phyloP scores from a whole-genome alignment of 2,113 vertebrate species.

The Dasypus novemcinctus region DNA sequence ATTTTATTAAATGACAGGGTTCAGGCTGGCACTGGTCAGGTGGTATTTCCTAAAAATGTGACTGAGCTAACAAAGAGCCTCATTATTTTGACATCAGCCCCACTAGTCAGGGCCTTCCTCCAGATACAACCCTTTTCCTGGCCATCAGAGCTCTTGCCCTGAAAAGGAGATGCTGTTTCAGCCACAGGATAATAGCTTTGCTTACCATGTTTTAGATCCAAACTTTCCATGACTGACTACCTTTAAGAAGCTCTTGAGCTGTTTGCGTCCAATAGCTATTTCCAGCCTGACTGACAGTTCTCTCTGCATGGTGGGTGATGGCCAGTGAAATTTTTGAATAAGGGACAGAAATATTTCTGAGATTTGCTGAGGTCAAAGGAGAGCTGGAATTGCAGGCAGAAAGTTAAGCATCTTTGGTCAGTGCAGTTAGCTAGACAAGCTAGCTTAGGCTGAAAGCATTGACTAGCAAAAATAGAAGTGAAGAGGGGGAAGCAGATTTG shows the following conservation, averaged over 20 bases:
- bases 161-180: background rate
- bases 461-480: background rate
- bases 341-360: background rate
- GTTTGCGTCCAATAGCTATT: background rate
- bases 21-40: slow-evolving; percentile 6
- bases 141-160: background rate
- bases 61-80: slow-evolving; percentile 50
- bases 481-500: too few relatives aligned
- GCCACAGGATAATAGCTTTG: background rate
- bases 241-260: background rate
- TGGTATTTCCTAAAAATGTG: slow-evolving; percentile 40
- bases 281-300: background rate
- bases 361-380: background rate
- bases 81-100: slow-evolving; percentile 20
- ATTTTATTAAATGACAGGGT: slow-evolving; percentile 64
- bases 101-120: background rate
- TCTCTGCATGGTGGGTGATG: background rate
- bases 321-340: background rate
- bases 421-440: background rate
- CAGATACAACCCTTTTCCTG: background rate
- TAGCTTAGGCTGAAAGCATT: background rate
- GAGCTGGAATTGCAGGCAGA: background rate
- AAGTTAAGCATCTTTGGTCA: background rate
- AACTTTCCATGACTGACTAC: background rate
- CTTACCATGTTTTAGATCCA: background rate